Evolutionary conservation across 1,140 invertebrate genomes (phyloP), one percentile per base, ranked within the genome.

Genomic region (Amyelois transitella): DNA sequence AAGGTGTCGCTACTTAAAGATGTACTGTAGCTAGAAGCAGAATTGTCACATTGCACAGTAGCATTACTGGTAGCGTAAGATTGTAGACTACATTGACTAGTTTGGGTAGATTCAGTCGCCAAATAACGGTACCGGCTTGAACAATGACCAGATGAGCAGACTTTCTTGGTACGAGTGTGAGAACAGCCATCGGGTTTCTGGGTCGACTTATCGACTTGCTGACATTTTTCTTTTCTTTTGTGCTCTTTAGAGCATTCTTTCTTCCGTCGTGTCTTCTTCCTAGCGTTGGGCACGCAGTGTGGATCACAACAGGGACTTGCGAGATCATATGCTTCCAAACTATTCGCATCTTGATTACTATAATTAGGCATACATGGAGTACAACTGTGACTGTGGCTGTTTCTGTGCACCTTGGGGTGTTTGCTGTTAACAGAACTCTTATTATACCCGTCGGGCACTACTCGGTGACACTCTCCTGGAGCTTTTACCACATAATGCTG

Each of bases 261-360:
- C 63, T 92, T 91, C 60, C 90, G 88, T 51, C 91, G 81, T 22
- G 90, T 84, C 32, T 93, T 89, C 24, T 94, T 90, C 56, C 91
- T 88, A n/a, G 92, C 81, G 43, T 92, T 92, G 18, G 94, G 94
- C 17, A 96, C 94, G 68, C 94, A 96, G 62, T 95, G 93, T 0
- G 94, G 93, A 77, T 95, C 93, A 76, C 95, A 96, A 66, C 94
- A 96, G 0, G 94, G 93, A 82, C 94, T 95, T 1, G 94, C 94
- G 12, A 95, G 75, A 70, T 95, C 94, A 58, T 96, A 96, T 6
- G 94, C 94, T 74, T 96, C 94, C 24, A 96, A 81, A 68, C 94
- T 95, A 10, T 92, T 92, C 54, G 91, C 93, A 55, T 95, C 94
- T 25, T 79, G 90, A 73, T 91, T 91, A 50, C 90, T 86, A 45